These are phyloP conservation scores for Pemphredon lugubris DNA, from an alignment of 2,888 invertebrate species.

Conservation along the genomic window DNA sequence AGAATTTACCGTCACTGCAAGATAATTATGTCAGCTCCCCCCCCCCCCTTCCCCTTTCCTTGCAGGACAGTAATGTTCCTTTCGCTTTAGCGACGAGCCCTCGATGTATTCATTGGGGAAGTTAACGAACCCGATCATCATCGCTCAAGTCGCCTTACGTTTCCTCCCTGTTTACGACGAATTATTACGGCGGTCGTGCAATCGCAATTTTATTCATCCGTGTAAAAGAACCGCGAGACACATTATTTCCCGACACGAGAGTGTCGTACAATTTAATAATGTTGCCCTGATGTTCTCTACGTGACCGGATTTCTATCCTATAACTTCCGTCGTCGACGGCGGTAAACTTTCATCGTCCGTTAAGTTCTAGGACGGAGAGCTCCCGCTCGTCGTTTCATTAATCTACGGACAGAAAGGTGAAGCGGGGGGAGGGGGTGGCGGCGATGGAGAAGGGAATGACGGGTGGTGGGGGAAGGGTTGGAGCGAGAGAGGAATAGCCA, in stretches of 20 bases:
- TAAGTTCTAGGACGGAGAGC: slow-evolving; percentile 5
- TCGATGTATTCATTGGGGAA: no score
- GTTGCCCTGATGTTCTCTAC: slow-evolving; percentile 44
- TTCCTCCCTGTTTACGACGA: no score
- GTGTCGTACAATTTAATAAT: slow-evolving; percentile 60
- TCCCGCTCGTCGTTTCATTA: slow-evolving; percentile 32
- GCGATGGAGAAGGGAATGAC: not conserved
- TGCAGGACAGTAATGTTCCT: no score
- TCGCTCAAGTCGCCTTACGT: no score
- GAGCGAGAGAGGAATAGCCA: slow-evolving; percentile 13
- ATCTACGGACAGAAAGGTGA: slow-evolving; percentile 18
- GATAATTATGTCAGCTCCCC: no score
- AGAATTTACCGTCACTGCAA: no score
- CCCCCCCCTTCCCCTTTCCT: no score
- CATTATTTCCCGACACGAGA: slow-evolving; percentile 34
- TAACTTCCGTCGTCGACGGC: slow-evolving; percentile 19
- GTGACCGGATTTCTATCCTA: slow-evolving; percentile 58
- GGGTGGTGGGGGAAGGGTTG: not conserved
- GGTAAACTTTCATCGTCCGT: slow-evolving; percentile 21
- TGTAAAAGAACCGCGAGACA: slow-evolving; percentile 9
- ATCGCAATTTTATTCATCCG: not conserved
- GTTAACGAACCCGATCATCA: no score
- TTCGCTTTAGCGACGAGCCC: no score
- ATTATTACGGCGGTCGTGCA: no score
- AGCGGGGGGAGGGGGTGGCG: not conserved